phyloP scores from a whole-genome alignment of 1,140 invertebrate genomes.

The Nymphalis io region DNA sequence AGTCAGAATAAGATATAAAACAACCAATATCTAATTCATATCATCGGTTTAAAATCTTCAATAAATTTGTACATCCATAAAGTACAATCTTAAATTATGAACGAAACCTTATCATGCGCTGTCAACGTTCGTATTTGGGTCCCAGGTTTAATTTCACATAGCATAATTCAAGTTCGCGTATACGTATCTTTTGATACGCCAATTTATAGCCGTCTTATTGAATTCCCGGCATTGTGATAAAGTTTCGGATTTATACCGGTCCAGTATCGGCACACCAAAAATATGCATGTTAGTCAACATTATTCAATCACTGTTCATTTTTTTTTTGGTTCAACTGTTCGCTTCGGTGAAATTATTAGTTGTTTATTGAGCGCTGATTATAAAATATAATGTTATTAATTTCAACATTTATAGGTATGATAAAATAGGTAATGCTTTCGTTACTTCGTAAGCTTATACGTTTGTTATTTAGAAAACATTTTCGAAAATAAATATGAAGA shows the following conservation, averaged over 20 bases:
- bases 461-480: no score
- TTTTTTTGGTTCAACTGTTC: slow-evolving; percentile 30
- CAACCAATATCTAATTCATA: no score
- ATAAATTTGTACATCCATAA: neutral
- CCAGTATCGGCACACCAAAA: slow-evolving; percentile 31
- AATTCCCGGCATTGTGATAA: slow-evolving; percentile 53
- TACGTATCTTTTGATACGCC: slow-evolving; percentile 52
- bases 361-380: neutral
- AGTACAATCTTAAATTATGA: slow-evolving; percentile 9
- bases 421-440: no score
- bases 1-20: no score
- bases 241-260: slow-evolving; percentile 49
- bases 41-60: neutral
- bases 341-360: slow-evolving; percentile 33
- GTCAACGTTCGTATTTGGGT: slow-evolving; percentile 28
- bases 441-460: no score
- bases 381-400: neutral
- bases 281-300: slow-evolving; percentile 36
- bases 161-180: slow-evolving; percentile 23
- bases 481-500: no score
- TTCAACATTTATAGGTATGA: no score
- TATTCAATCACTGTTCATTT: slow-evolving; percentile 38
- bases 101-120: slow-evolving; percentile 20
- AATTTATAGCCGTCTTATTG: slow-evolving; percentile 66
- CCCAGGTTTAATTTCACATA: slow-evolving; percentile 35